Percentiles rank a stretch among this genome's conserved stretches.
Evolutionary conservation across 2,113 vertebrate species (phyloP).

Genomic region (Ptilorrhoa leucosticta): DNA sequence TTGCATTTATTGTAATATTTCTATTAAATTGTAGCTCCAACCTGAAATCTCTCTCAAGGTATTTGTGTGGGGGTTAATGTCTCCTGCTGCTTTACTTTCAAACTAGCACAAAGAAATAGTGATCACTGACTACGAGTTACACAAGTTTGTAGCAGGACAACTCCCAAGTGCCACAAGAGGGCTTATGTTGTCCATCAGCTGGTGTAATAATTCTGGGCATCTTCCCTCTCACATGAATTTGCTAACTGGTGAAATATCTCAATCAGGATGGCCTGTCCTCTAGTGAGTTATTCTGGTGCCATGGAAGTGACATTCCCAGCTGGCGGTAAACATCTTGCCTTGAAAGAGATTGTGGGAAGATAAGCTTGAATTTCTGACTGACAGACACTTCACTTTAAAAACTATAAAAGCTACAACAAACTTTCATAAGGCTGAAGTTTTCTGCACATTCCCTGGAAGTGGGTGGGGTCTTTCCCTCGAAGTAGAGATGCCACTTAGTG

Average conservation of each 20-base stretch:
- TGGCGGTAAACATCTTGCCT: background rate
- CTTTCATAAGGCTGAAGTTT: background rate
- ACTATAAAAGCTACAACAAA: background rate
- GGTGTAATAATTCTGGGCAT: background rate
- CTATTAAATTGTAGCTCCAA: background rate
- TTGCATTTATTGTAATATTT: background rate
- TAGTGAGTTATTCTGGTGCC: background rate
- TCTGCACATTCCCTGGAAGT: background rate
- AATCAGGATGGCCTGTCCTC: background rate
- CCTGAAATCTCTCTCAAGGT: background rate
- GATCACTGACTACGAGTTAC: background rate
- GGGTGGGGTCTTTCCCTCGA: background rate
- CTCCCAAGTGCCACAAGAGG: background rate
- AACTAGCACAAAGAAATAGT: background rate
- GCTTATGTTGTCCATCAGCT: background rate
- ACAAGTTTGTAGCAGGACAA: background rate
- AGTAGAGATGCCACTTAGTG: background rate
- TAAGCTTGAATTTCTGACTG: background rate
- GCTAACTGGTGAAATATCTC: background rate
- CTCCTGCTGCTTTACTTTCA: background rate
- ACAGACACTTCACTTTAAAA: background rate
- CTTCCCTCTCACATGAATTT: background rate
- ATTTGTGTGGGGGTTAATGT: background rate
- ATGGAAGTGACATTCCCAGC: background rate
- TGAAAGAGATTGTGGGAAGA: background rate